phyloP scores from a whole-genome alignment of 2,797 vertebrate species.

The Aphelocoma californica region DNA sequence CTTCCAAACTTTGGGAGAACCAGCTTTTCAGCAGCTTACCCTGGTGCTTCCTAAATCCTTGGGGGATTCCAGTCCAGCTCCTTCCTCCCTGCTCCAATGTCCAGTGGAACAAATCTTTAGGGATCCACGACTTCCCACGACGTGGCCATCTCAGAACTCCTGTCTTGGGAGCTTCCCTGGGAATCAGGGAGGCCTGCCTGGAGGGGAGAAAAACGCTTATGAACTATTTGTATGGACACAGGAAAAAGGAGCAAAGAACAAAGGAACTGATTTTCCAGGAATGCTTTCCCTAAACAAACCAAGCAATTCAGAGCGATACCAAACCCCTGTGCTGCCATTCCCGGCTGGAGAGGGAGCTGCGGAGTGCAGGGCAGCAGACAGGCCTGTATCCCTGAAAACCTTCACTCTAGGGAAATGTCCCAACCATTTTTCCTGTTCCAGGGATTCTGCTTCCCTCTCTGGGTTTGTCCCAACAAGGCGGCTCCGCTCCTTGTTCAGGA shows the following conservation, averaged over 20 bases:
- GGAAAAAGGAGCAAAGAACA: neutral
- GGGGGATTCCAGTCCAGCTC: neutral
- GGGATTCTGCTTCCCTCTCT: neutral
- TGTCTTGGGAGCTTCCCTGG: rapidly evolving
- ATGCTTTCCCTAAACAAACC: neutral
- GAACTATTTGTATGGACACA: rapidly evolving
- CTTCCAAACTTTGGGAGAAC: neutral
- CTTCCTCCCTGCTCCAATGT: rapidly evolving
- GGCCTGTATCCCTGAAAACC: rapidly evolving
- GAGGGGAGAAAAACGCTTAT: rapidly evolving
- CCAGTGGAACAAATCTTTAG: rapidly evolving
- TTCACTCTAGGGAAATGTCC: rapidly evolving
- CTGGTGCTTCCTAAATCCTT: rapidly evolving
- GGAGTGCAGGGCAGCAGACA: neutral
- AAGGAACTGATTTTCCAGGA: too few species aligned
- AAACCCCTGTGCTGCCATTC: neutral
- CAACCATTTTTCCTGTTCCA: rapidly evolving
- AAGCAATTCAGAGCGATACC: too few species aligned
- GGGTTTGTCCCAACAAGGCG: rapidly evolving
- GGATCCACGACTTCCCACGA: neutral
- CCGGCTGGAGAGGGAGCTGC: neutral
- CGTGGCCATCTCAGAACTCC: too few species aligned
- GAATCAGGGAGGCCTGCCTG: neutral
- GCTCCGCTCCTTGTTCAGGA: rapidly evolving
- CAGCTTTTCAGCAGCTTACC: neutral